Conservation (phyloP, 2,113 vertebrate genomes). For the Nothobranchius furzeri region DNA sequence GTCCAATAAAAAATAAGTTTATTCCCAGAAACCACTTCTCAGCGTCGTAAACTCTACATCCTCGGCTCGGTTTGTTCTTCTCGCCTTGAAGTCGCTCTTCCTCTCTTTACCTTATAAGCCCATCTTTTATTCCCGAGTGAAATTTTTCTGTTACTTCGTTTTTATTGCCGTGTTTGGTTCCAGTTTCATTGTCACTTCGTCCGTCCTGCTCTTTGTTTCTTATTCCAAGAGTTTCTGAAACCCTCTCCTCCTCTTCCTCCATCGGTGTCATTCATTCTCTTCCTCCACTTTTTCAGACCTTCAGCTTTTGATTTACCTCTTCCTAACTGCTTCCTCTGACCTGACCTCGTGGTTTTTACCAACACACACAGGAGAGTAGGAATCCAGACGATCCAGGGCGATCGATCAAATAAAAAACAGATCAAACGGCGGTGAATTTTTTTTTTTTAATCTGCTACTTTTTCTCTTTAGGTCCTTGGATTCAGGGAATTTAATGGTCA, state of each 20-base stretch:
- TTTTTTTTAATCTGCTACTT: no score
- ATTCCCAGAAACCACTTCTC: slow-evolving; percentile 53
- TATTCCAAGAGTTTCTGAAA: slow-evolving; percentile 50
- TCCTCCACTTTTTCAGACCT: slow-evolving; percentile 58
- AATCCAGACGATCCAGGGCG: no score
- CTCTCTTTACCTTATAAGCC: slow-evolving; percentile 54
- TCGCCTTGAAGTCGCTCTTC: slow-evolving; percentile 30
- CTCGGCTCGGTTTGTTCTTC: slow-evolving; percentile 20
- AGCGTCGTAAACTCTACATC: slow-evolving; percentile 37
- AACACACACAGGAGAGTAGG: slow-evolving; percentile 7
- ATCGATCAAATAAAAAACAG: no score
- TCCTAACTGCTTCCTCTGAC: not conserved
- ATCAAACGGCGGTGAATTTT: no score
- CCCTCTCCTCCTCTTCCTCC: slow-evolving; percentile 43
- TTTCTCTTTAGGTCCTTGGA: no score
- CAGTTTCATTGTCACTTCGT: slow-evolving; percentile 61
- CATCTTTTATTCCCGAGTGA: slow-evolving; percentile 29
- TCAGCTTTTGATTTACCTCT: slow-evolving; percentile 68
- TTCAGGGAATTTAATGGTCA: no score
- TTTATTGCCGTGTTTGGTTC: slow-evolving; percentile 68
- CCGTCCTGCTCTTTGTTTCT: slow-evolving; percentile 16
- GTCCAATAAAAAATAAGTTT: slow-evolving; percentile 69
- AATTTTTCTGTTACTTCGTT: slow-evolving; percentile 30
- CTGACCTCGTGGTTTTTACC: slow-evolving; percentile 22
- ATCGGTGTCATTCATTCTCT: slow-evolving; percentile 41